A percentile compares a stretch with the other conserved stretches of the same genome.
Evolutionary conservation across 2,797 vertebrate species (phyloP).

Genomic region (Poeciliopsis paucimaculata): DNA sequence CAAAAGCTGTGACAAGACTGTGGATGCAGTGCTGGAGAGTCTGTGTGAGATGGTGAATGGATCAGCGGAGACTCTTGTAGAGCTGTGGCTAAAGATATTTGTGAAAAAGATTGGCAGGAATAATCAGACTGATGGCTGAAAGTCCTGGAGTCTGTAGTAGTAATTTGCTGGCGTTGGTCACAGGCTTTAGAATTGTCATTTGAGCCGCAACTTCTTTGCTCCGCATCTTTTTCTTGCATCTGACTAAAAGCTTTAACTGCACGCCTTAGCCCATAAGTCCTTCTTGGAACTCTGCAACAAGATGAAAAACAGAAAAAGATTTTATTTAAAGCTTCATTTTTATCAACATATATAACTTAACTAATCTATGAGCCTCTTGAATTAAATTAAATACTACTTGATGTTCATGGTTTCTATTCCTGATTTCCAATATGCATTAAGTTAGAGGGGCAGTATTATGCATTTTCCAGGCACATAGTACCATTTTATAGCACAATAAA

Average conservation of each 20-base stretch:
- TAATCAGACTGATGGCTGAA: conserved; percentile 34
- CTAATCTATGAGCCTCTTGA: not conserved
- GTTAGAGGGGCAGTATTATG: not conserved
- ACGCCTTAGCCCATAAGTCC: conserved; percentile 78
- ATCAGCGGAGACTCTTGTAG: conserved; percentile 52
- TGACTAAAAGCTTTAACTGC: conserved; percentile 79
- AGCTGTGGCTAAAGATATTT: conserved; percentile 50
- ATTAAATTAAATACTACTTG: not conserved
- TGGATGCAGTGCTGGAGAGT: conserved; percentile 50
- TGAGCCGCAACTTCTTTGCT: conserved; percentile 73
- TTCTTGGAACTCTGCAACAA: conserved; percentile 83
- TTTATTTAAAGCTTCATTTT: conserved; percentile 7
- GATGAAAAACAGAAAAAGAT: conserved; percentile 30
- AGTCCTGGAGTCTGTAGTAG: conserved; percentile 19
- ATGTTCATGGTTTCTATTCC: not conserved
- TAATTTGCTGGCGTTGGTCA: conserved; percentile 26
- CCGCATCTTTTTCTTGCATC: conserved; percentile 69
- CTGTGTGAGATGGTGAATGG: conserved; percentile 37
- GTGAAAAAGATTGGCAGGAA: conserved; percentile 44
- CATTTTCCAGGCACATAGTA: too few species aligned
- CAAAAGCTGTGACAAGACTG: conserved; percentile 64
- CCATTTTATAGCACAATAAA: too few species aligned
- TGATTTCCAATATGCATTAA: not conserved
- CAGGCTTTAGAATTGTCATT: conserved; percentile 56
- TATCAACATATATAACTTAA: not conserved